These are phyloP conservation scores for Dolichallabes microphthalmus DNA, from an alignment of 2,113 vertebrate species.

Conservation along the genomic window DNA sequence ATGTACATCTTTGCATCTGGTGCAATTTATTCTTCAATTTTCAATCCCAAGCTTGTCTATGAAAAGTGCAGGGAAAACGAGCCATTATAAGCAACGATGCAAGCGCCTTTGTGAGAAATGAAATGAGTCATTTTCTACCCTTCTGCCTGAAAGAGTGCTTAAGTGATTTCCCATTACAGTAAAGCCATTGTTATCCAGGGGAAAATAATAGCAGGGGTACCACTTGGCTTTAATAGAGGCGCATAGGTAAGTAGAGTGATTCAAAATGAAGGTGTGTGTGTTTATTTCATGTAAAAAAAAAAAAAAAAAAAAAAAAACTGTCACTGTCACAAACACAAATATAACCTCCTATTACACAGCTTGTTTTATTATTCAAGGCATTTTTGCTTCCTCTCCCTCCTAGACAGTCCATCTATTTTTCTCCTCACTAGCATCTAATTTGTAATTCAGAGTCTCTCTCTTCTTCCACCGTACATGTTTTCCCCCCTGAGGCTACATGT, in stretches of 20 bases:
- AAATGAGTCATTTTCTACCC: constrained; percentile 34
- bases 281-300: not conserved
- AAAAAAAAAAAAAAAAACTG: not conserved
- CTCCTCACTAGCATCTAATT: constrained; percentile 40
- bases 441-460: constrained; percentile 46
- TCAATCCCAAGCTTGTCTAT: not conserved
- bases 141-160: constrained; percentile 24
- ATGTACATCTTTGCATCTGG: not conserved
- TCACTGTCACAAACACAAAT: constrained; percentile 28
- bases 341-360: not conserved
- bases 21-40: not conserved
- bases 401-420: constrained; percentile 34
- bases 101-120: constrained; percentile 11
- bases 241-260: not conserved
- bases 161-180: constrained; percentile 45
- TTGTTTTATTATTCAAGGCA: not conserved
- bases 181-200: constrained; percentile 24
- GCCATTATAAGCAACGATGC: constrained; percentile 15
- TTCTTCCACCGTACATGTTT: constrained; percentile 22
- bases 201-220: constrained; percentile 35
- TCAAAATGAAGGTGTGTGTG: not conserved
- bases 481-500: constrained; percentile 37
- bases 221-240: constrained; percentile 26
- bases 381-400: not conserved
- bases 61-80: not conserved